Evolutionary conservation across 2,888 invertebrate species (phyloP), one percentile per base, ranked within the genome.

Genomic region (Proisotoma minuta): DNA sequence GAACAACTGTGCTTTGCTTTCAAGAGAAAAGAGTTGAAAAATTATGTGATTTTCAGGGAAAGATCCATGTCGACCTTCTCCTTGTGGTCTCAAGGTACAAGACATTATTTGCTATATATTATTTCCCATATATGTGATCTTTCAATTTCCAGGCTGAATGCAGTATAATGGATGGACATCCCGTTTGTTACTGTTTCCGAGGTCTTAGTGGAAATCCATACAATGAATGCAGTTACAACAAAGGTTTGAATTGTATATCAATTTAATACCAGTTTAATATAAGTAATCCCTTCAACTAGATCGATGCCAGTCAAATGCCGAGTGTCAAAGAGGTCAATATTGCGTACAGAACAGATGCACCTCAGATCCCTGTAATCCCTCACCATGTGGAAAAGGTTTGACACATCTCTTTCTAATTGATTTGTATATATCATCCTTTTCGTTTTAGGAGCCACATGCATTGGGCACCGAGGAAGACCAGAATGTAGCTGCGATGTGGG

Each of bases 111-210:
- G 34, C 8, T 34, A 43, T 43, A 12, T 43, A 43, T 12, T 12
- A 5, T 43, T 15, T 20, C 20, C 20, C 43, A 43, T n/a, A 43
- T 43, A n/a, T 43, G 43, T 5, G 43, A 43, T 43, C 4, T 12
- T 43, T n/a, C n/a, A n/a, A n/a, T n/a, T n/a, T n/a, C n/a, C 18
- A 43, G 66, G 66, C 66, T 1, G 66, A 66, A 27, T 66, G 66
- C 43, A 66, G 63, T 49, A 61, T 66, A 49, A 43, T 63, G n/a
- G 63, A 66, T 54, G 66, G 66, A 27, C 62, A 57, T 22, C 63
- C 66, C 1, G 60, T 66, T n/a, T 66, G 66, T 22, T 66, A 63
- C 29, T 66, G 66, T 34, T 66, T 66, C 56, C 53, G 62, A 10
- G 68, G 68, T 10, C 23, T 65, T 10, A 63, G 56, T 49, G 65